A percentile compares a stretch with the other conserved stretches of the same genome.
phyloP scores from a whole-genome alignment of 2,888 invertebrate species.

The Furcula furcula region DNA sequence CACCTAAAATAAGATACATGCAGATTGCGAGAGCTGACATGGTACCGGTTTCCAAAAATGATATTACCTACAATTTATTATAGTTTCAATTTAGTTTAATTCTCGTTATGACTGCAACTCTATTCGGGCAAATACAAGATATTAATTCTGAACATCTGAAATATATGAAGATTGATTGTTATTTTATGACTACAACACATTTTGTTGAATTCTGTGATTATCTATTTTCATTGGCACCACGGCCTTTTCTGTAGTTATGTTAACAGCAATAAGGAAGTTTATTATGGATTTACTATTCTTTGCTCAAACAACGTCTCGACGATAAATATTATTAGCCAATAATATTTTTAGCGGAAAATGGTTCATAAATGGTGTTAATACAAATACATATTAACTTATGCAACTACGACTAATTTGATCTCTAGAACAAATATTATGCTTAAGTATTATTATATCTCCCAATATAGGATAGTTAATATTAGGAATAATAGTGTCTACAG shows the following conservation, averaged over 20 bases:
- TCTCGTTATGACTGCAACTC: background rate
- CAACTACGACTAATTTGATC: too few relatives aligned
- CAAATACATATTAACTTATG: background rate
- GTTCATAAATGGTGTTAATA: background rate
- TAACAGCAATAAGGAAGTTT: background rate
- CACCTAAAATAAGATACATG: too few relatives aligned
- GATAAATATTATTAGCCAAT: background rate
- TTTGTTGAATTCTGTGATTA: too few relatives aligned
- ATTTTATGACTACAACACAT: too few relatives aligned
- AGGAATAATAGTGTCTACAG: too few relatives aligned
- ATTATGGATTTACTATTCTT: background rate
- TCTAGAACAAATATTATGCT: too few relatives aligned
- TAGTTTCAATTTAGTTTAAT: slow-evolving; percentile 1
- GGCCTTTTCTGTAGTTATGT: background rate
- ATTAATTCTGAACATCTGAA: background rate
- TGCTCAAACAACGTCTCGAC: background rate
- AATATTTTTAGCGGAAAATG: background rate
- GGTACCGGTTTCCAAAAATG: background rate
- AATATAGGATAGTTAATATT: too few relatives aligned
- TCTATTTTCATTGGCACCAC: too few relatives aligned
- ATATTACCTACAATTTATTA: background rate
- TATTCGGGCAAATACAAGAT: background rate
- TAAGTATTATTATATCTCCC: too few relatives aligned
- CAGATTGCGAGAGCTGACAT: background rate
- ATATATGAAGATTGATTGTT: slow-evolving; percentile 1